Evolutionary conservation across 2,888 invertebrate genomes (phyloP).

Genomic region (Gryllus longicercus): DNA sequence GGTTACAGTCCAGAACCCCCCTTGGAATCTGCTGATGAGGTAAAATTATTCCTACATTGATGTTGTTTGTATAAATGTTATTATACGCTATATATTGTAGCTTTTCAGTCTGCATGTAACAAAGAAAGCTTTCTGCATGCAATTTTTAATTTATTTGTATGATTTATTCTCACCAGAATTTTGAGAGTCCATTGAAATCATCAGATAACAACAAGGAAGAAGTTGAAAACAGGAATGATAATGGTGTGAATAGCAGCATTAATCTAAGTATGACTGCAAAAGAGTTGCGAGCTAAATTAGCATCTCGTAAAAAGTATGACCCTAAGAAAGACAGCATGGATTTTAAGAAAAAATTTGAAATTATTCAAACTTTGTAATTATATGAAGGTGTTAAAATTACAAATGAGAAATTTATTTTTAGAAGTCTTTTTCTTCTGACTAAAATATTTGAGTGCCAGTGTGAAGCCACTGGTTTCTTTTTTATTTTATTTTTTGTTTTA

Average conservation of each 20-base stretch:
- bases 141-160: too few relatives aligned
- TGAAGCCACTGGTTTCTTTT: background rate
- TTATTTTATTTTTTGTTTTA: background rate
- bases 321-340: constrained; percentile 87
- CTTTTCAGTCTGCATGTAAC: too few relatives aligned
- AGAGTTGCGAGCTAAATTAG: constrained; percentile 81
- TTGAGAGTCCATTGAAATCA: background rate
- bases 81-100: too few relatives aligned
- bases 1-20: constrained; percentile 28
- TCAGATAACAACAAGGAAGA: background rate
- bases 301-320: constrained; percentile 82
- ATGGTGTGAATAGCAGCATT: constrained; percentile 46
- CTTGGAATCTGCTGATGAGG: constrained; percentile 28
- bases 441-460: background rate
- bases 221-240: constrained; percentile 25
- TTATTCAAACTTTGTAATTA: constrained; percentile 66
- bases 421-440: background rate
- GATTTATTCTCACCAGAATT: background rate
- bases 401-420: background rate
- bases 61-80: too few relatives aligned
- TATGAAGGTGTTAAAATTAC: background rate
- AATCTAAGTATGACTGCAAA: constrained; percentile 90
- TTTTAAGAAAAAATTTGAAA: constrained; percentile 89
- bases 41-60: background rate
- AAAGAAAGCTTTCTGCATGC: too few relatives aligned